Base-by-base conservation (phyloP, 2,888 invertebrate genomes). In the Thymelicus lineola region DNA sequence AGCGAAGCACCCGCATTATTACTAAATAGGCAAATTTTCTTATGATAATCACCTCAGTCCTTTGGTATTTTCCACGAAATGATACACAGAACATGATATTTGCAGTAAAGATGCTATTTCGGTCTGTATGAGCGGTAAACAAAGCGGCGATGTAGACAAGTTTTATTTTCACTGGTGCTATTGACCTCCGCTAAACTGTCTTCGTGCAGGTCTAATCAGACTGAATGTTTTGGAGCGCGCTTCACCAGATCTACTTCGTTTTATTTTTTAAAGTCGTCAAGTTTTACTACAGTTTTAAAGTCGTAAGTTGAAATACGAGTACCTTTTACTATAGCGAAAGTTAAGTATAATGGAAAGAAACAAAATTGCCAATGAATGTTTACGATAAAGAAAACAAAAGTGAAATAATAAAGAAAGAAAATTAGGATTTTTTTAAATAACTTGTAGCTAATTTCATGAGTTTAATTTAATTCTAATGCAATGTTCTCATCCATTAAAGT, bases 151-250 rank as follows among this genome's bases (percentile, higher is more conserved):
- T 67, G 70, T 72, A 72, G 72, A 66, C 65, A 55, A 15, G 60
- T 57, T 67, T 73, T 67, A 75, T 72, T 73, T 75, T 72, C 65
- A 71, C 71, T 58, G 62, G 75, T 74, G 75, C 64, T 71, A 70
- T 74, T 77, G 75, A 77, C 74, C 75, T 66, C 72, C 61, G 69
- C 64, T 15, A 57, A 66, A 71, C 66, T 57, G 59, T 59, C 60
- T 50, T 66, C 60, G 53, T 53, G 14, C 38, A 12, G 50, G 36
- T 53, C 17, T 42, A 20, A 38, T 48, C 48, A 62, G 20, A 46
- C 61, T n/a, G 9, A 15, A 15, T 28, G 17, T 64, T 42, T 55
- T 9, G 17, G 53, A 42, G 64, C 38, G 7, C 20, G 10, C 17
- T 20, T 5, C 9, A 5, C 20, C 53, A 20, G 7, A 15, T 14